phyloP scores from a whole-genome alignment of 2,888 invertebrate genomes.

The Trachelus iudaicus region DNA sequence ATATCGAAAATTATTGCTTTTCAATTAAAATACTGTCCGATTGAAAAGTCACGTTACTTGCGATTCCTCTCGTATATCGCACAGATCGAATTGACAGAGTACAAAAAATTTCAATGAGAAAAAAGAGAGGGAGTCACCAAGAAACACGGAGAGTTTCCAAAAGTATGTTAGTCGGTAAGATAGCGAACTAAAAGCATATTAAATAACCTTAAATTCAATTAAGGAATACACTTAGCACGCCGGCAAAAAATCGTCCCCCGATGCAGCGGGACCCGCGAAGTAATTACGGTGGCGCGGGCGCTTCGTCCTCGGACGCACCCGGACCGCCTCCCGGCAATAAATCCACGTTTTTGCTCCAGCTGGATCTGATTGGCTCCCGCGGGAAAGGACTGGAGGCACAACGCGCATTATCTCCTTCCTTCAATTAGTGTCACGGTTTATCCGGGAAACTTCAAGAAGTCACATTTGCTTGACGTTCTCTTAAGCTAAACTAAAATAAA shows the following conservation, averaged over 20 bases:
- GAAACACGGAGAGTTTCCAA: constrained; percentile 31
- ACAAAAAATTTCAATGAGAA: neutral
- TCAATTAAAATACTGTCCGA: neutral
- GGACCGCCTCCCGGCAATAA: constrained; percentile 55
- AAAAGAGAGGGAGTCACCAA: neutral
- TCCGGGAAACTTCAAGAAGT: constrained; percentile 31
- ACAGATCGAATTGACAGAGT: neutral
- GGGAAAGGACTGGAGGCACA: constrained; percentile 31
- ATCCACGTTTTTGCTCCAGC: constrained; percentile 52
- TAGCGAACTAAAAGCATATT: constrained; percentile 54
- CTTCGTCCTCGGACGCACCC: constrained; percentile 4
- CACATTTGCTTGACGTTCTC: neutral
- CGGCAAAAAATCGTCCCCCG: constrained; percentile 48
- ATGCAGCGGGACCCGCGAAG: constrained; percentile 48
- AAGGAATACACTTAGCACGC: constrained; percentile 52
- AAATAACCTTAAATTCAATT: constrained; percentile 63
- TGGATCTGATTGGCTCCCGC: constrained; percentile 51
- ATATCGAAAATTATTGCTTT: neutral
- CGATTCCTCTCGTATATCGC: neutral
- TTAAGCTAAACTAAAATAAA: neutral
- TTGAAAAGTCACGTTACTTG: neutral
- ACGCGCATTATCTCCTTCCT: constrained; percentile 41
- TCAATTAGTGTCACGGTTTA: constrained; percentile 49
- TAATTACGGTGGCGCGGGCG: constrained; percentile 51
- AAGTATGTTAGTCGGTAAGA: constrained; percentile 32